These are phyloP conservation scores for Falco biarmicus DNA, from an alignment of 2,797 vertebrate genomes.

Conservation along the genomic window DNA sequence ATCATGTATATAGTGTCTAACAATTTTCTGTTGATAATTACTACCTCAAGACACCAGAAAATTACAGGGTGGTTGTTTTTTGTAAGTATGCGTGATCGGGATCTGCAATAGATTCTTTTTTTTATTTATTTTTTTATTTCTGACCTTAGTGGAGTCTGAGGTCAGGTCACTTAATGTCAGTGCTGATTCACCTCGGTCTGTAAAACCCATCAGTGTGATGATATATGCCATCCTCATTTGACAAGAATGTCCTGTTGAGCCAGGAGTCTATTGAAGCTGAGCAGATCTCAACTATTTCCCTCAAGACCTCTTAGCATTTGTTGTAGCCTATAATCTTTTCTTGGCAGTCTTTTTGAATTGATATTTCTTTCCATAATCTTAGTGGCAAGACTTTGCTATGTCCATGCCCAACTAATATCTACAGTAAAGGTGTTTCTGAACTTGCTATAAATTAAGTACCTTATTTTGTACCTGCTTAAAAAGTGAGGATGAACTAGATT, in stretches of 20 bases:
- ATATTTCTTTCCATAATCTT: background rate
- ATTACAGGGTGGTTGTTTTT: background rate
- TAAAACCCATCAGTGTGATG: background rate
- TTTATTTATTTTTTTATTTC: background rate
- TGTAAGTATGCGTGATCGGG: background rate
- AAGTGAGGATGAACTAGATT: background rate
- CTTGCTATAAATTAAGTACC: no score
- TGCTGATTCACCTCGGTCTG: background rate
- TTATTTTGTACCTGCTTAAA: background rate
- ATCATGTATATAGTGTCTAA: background rate
- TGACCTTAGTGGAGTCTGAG: background rate
- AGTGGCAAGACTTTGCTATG: background rate
- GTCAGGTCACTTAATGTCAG: background rate
- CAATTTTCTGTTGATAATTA: background rate
- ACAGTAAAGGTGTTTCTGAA: background rate
- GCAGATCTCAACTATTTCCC: background rate
- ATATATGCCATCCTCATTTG: background rate
- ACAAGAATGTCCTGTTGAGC: background rate
- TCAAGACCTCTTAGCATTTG: background rate
- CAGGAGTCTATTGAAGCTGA: background rate
- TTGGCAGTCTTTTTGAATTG: background rate
- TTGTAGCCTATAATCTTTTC: background rate
- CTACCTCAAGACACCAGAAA: background rate
- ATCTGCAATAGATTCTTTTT: background rate
- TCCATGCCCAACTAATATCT: background rate